Conservation (phyloP, 2,888 invertebrate genomes). For the Sesia bembeciformis region DNA sequence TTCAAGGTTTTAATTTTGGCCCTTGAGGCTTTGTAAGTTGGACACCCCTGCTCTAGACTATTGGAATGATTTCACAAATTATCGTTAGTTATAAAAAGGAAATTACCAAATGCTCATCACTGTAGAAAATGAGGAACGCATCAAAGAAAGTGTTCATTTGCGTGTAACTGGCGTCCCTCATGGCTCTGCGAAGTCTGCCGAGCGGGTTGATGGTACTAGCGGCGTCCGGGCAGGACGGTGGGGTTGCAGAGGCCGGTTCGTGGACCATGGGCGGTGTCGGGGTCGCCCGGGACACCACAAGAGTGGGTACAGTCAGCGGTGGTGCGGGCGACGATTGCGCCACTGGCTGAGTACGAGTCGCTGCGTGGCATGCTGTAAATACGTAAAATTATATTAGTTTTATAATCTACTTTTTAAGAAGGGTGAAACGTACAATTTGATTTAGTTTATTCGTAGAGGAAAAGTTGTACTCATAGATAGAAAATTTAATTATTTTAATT, state of each 20-base stretch:
- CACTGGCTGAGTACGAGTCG: constrained; percentile 22
- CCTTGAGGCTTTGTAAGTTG: too few species aligned
- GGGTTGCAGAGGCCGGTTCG: constrained; percentile 15
- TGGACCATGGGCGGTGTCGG: constrained; percentile 10
- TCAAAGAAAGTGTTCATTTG: constrained; percentile 65
- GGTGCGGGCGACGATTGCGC: constrained; percentile 12
- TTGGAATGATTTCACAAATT: too few species aligned
- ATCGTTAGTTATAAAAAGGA: too few species aligned
- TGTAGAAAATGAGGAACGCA: constrained; percentile 85
- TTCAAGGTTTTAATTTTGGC: too few species aligned
- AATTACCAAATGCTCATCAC: constrained; percentile 86
- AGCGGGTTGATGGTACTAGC: constrained; percentile 32
- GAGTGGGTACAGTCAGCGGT: constrained; percentile 22
- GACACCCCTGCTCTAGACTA: too few species aligned
- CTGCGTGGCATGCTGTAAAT: constrained; percentile 18
- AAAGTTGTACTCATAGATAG: too few species aligned
- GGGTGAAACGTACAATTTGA: too few species aligned
- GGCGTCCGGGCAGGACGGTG: constrained; percentile 39
- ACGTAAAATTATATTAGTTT: not conserved
- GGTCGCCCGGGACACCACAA: constrained; percentile 23
- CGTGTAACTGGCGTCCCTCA: constrained; percentile 53
- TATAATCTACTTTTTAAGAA: too few species aligned
- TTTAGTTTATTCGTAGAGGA: too few species aligned
- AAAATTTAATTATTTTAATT: too few species aligned
- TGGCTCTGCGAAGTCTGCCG: constrained; percentile 62